Evolutionary conservation across 2,797 vertebrate genomes (phyloP).

Genomic region (Sebastes trivittatus): DNA sequence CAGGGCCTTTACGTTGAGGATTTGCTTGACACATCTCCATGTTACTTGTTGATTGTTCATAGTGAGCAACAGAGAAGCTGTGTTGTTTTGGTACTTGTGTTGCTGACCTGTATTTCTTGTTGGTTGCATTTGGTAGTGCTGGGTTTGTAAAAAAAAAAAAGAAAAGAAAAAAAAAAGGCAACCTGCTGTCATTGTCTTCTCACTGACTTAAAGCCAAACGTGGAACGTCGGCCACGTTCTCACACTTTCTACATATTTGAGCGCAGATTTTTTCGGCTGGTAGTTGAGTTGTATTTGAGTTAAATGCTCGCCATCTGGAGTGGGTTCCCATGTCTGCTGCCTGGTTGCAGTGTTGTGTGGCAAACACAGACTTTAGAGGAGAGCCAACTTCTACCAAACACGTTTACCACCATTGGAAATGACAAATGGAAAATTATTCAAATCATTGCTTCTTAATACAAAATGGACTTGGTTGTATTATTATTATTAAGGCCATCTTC

Average conservation of each 20-base stretch:
- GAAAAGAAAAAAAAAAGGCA: background rate
- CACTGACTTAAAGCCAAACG: background rate
- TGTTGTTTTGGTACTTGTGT: slow-evolving; percentile 43
- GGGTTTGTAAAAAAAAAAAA: background rate
- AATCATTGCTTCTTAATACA: slow-evolving; percentile 2
- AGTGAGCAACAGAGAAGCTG: slow-evolving; percentile 24
- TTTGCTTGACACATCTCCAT: slow-evolving; percentile 23
- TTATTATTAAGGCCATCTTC: slow-evolving; percentile 19
- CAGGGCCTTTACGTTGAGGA: background rate
- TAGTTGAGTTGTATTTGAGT: slow-evolving; percentile 34
- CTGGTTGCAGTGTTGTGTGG: slow-evolving; percentile 39
- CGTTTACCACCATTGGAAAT: slow-evolving; percentile 3
- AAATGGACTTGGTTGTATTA: slow-evolving; percentile 14
- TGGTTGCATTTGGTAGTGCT: slow-evolving; percentile 24
- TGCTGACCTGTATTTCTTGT: slow-evolving; percentile 38
- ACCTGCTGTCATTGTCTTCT: slow-evolving; percentile 17
- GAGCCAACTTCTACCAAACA: background rate
- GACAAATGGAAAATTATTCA: slow-evolving; percentile 9
- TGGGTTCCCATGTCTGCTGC: slow-evolving; percentile 49
- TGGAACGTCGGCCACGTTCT: background rate
- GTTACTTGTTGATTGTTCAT: slow-evolving; percentile 40
- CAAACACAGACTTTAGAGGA: slow-evolving; percentile 19
- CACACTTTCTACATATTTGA: slow-evolving; percentile 41
- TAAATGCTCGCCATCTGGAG: slow-evolving; percentile 53
- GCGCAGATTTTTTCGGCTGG: slow-evolving; percentile 11